These are phyloP conservation scores for Kryptopterus vitreolus DNA, from an alignment of 2,797 vertebrate species.

Conservation along the genomic window DNA sequence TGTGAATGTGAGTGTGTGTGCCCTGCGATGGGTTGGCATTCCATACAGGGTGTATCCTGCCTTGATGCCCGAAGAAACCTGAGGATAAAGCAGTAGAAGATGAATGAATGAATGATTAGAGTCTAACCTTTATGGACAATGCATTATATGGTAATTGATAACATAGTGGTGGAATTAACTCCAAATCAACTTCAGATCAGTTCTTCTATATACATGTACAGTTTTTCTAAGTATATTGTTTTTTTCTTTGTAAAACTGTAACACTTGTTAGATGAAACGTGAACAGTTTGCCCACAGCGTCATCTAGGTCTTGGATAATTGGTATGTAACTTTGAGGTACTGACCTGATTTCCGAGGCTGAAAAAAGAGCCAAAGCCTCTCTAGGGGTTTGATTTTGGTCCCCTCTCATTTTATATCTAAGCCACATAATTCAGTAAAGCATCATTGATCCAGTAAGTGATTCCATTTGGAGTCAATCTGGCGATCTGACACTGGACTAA, in stretches of 20 bases:
- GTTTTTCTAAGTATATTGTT: neutral
- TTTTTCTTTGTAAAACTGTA: neutral
- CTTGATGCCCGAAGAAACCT: too few relatives aligned
- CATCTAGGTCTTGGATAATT: conserved; percentile 37
- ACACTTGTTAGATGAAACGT: neutral
- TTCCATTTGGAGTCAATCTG: conserved; percentile 9
- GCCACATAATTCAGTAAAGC: conserved; percentile 12
- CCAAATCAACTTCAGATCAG: neutral
- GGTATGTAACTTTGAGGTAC: conserved; percentile 37
- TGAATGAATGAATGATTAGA: too few relatives aligned
- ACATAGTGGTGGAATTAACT: neutral
- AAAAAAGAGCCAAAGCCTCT: conserved; percentile 31
- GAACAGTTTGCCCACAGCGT: neutral
- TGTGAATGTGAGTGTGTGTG: too few relatives aligned
- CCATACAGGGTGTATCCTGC: too few relatives aligned
- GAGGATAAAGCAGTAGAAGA: too few relatives aligned
- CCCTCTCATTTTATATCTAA: conserved; percentile 5
- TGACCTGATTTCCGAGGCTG: conserved; percentile 42
- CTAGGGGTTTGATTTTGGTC: conserved; percentile 1
- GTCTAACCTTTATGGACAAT: neutral
- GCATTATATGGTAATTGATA: neutral
- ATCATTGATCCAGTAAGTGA: conserved; percentile 11
- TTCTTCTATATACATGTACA: neutral
- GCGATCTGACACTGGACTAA: neutral
- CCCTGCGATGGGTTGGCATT: too few relatives aligned